Evolutionary conservation across 2,888 invertebrate genomes (phyloP), one percentile per base, ranked within the genome.

Genomic region (Agelastica alni): DNA sequence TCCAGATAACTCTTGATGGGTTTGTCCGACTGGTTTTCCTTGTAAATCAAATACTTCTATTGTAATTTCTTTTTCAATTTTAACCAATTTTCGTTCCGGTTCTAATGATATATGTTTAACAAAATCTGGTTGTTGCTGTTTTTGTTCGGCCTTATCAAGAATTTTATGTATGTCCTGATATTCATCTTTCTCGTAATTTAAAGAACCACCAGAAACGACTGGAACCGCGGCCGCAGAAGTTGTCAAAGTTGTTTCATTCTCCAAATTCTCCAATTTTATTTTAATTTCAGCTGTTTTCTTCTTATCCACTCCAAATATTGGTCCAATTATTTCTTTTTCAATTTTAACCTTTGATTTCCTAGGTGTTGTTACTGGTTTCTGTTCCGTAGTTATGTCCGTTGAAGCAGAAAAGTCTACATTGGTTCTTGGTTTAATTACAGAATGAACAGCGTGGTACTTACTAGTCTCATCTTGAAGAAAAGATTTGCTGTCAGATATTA

Each of bases 401-500:
- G 3, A 7, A 7, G 6, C 7, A 26, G 9, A 6, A 2, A 26
- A 6, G 4, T 26, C 6, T 14, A 16, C 12, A 28, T 44, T 10
- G 17, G 7, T 14, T 32, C 7, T 28, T 17, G 14, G 13, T 13
- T 36, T 5, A 18, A 53, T 30, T 5, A 59, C 20, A 32, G 61
- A 61, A 26, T 53, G 53, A 6, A 61, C 62, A 55, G 62, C 62
- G 12, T 63, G 52, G 28, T 60, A 58, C 17, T 57, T 54, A 2
- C 9, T 9, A 7, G 9, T 9, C 9, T 26, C 26, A 26, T 26
- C 26, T 3, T 26, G 6, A 6, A 26, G 9, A 3, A 26, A 26
- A 12, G 32, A 12, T n/a, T 46, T 20, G 12, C 53, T 39, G 46
- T 61, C 63, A 10, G n/a, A n/a, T n/a, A n/a, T n/a, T n/a, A n/a